phyloP scores from a whole-genome alignment of 2,113 vertebrate species.

The Dendropsophus ebraccatus region DNA sequence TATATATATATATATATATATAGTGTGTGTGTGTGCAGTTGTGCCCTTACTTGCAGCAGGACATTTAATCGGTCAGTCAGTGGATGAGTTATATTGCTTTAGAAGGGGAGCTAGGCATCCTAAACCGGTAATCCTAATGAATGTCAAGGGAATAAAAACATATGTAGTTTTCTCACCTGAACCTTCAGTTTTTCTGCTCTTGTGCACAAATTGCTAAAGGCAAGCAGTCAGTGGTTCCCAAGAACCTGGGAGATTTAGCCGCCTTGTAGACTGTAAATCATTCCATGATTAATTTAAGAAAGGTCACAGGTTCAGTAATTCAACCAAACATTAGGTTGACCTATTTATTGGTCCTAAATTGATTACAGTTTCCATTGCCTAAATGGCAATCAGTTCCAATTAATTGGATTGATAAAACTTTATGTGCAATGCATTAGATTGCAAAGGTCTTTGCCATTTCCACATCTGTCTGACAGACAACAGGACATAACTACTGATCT shows the following conservation, averaged over 20 bases:
- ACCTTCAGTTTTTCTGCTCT: conserved; percentile 24
- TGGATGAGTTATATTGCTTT: conserved; percentile 30
- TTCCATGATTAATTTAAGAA: conserved; percentile 56
- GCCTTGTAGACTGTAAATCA: conserved; percentile 55
- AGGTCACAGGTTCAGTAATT: conserved; percentile 51
- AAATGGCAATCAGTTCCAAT: conserved; percentile 44
- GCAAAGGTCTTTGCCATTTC: conserved; percentile 26
- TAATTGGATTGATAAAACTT: conserved; percentile 47
- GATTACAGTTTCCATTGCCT: conserved; percentile 51
- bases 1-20: background rate
- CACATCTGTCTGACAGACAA: conserved; percentile 14
- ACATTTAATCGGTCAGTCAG: background rate
- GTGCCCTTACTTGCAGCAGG: background rate
- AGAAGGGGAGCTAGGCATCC: conserved; percentile 11
- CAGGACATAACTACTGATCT: background rate
- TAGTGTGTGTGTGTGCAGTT: background rate
- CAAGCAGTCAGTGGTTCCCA: conserved; percentile 45
- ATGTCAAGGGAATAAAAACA: conserved; percentile 50
- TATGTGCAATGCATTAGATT: conserved; percentile 19
- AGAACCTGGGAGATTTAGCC: conserved; percentile 40
- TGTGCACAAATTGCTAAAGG: conserved; percentile 53
- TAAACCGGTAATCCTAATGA: conserved; percentile 48
- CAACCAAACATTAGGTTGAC: conserved; percentile 55
- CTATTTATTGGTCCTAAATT: conserved; percentile 55
- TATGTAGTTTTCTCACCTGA: conserved; percentile 44